A percentile compares a stretch with the other conserved stretches of the same genome.
Conservation (phyloP, 2,113 vertebrate genomes). For the Macquaria ambigua region DNA sequence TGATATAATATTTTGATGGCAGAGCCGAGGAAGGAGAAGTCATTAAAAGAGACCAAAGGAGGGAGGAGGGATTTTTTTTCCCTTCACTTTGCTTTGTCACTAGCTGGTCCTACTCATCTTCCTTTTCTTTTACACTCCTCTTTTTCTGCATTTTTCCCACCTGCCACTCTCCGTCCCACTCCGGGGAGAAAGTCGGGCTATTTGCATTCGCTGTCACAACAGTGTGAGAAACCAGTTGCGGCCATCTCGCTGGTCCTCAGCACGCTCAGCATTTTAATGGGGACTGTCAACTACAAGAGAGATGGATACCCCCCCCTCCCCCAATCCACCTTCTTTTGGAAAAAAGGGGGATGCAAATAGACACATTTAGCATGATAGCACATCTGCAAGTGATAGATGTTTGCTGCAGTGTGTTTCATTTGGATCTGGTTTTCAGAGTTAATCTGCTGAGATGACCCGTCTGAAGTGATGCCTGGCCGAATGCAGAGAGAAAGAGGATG, state of each 20-base stretch:
- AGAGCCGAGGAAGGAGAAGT: slow-evolving; percentile 69
- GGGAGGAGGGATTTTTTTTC: slow-evolving; percentile 44
- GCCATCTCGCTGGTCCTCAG: slow-evolving; percentile 67
- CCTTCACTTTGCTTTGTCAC: slow-evolving; percentile 36
- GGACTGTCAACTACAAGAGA: slow-evolving; percentile 80
- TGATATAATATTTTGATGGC: slow-evolving; percentile 87
- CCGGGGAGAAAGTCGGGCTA: slow-evolving; percentile 69
- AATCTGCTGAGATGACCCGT: slow-evolving; percentile 79
- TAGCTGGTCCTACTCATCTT: slow-evolving; percentile 52
- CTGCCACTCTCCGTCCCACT: slow-evolving; percentile 69
- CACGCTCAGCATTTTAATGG: slow-evolving; percentile 76
- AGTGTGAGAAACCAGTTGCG: slow-evolving; percentile 81
- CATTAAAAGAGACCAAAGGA: slow-evolving; percentile 69
- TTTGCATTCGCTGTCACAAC: slow-evolving; percentile 85
- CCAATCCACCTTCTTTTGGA: slow-evolving; percentile 16
- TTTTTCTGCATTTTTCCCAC: slow-evolving; percentile 32
- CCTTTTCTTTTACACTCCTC: slow-evolving; percentile 29
- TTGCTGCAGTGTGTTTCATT: slow-evolving; percentile 52
- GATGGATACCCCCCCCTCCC: slow-evolving; percentile 61
- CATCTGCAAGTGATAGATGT: slow-evolving; percentile 73
- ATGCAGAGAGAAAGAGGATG: slow-evolving; percentile 36
- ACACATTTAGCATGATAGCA: slow-evolving; percentile 78
- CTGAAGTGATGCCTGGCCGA: slow-evolving; percentile 33
- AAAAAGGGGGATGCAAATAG: slow-evolving; percentile 71
- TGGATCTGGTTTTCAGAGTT: slow-evolving; percentile 74